Evolutionary conservation across 2,888 invertebrate species (phyloP).

Genomic region (Piscicola geometra): DNA sequence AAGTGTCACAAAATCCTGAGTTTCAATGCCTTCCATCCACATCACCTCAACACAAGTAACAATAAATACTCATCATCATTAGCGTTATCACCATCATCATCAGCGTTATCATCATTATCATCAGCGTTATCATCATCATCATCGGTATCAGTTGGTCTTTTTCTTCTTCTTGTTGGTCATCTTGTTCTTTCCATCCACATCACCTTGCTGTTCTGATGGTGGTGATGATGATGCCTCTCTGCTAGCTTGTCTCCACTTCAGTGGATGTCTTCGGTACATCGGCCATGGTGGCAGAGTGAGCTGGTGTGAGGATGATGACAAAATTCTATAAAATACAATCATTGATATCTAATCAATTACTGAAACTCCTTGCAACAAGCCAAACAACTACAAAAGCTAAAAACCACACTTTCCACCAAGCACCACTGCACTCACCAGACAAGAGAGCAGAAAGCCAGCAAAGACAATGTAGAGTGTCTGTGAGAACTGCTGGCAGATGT

Average conservation of each 20-base stretch:
- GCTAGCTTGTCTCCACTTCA: conserved; percentile 85
- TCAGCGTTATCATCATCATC: neutral
- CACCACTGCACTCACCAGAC: no score
- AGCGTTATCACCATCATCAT: neutral
- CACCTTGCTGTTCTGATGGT: neutral
- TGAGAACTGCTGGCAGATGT: conserved; percentile 88
- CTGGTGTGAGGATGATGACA: conserved; percentile 58
- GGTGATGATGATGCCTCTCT: no score
- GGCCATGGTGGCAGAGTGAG: conserved; percentile 94
- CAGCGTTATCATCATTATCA: neutral
- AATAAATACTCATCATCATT: neutral
- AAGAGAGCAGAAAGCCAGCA: conserved; percentile 81
- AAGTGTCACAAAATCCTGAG: no score
- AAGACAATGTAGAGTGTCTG: conserved; percentile 87
- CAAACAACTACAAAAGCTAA: no score
- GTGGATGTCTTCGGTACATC: conserved; percentile 78
- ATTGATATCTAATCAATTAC: no score
- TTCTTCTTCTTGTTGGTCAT: conserved; percentile 46
- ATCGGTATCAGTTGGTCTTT: conserved; percentile 42
- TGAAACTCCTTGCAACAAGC: no score
- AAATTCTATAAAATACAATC: no score
- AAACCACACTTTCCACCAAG: no score
- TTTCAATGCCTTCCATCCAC: no score
- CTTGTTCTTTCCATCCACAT: conserved; percentile 46
- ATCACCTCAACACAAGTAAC: no score